phyloP scores from a whole-genome alignment of 2,797 vertebrate species.

The Brotula barbata region DNA sequence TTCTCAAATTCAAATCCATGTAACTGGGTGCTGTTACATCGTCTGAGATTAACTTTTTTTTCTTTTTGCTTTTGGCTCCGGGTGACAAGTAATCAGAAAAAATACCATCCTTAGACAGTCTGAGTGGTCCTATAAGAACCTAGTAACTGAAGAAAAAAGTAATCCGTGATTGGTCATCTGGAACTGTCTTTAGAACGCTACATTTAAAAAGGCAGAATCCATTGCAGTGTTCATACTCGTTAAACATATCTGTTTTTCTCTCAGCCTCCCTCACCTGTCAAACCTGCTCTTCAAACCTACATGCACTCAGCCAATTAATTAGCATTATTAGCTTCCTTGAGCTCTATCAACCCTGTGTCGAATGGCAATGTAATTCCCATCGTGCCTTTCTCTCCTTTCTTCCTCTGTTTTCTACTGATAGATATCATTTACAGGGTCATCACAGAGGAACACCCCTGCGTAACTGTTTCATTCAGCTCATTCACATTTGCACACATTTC shows the following conservation, averaged over 20 bases:
- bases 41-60: background rate
- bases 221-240: background rate
- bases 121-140: too few relatives aligned
- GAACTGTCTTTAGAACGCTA: background rate
- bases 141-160: too few relatives aligned
- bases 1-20: too few relatives aligned
- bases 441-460: constrained; percentile 24
- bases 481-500: constrained; percentile 16
- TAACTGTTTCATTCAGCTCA: constrained; percentile 12
- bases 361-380: constrained; percentile 46
- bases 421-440: constrained; percentile 38
- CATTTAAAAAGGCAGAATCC: background rate
- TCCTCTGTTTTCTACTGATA: constrained; percentile 18
- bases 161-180: background rate
- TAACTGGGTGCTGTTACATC: background rate
- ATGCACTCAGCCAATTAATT: constrained; percentile 47
- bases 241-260: constrained; percentile 9
- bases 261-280: constrained; percentile 21
- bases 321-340: constrained; percentile 55
- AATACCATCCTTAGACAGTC: too few relatives aligned
- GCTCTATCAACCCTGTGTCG: constrained; percentile 46
- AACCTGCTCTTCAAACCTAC: constrained; percentile 18
- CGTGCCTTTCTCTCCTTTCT: constrained; percentile 14
- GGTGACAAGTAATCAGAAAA: too few relatives aligned
- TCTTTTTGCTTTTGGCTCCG: too few relatives aligned